Base-by-base conservation (phyloP, 2,113 vertebrate genomes). In the Hucho hucho region DNA sequence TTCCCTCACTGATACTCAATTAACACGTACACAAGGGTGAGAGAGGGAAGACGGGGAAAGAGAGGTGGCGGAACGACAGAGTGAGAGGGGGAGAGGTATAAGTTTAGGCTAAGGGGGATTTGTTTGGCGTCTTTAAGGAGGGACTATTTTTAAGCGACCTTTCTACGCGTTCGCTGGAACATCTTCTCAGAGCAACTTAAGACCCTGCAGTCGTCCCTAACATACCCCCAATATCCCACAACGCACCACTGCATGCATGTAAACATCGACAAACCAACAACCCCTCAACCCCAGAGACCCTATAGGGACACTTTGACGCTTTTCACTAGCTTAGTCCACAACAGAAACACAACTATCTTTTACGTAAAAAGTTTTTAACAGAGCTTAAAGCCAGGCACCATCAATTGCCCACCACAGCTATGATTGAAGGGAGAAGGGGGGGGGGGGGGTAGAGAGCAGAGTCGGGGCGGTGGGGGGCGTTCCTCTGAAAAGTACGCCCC, bases 131-230 rank as follows among this genome's bases (percentile, higher is more conserved):
- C 70, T 72, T 64, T 65, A n/a, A 22, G 46, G 46, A 65, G 49
- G 29, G 49, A 53, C 73, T 75, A 75, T 69, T 75, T 75, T 75
- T 75, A 75, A 58, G 29, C 64, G 73, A 68, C 65, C 73, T 75
- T 75, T 75, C 65, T 28, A 26, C 4, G 26, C 4, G 32, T n/a
- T 14, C 43, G 28, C 14, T 56, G 64, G 20, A 56, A 75, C 22
- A 20, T 14, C 26, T 16, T 24, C 49, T 53, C 14, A 29, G 64
- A 68, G 53, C 14, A 74, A 74, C 26, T 25, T 64, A 65, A 74
- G 25, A 64, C 29, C 53, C 16, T n/a, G 14, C 12, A 53, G 12
- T 53, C 49, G 1, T 53, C 49, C 49, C 43, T 22, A 37, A 64
- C 20, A 43, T n/a, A 32, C 29, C 18, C 56, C 9, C 29, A 24